Conservation (phyloP, 2,113 vertebrate genomes). For the Phoenicopterus ruber region DNA sequence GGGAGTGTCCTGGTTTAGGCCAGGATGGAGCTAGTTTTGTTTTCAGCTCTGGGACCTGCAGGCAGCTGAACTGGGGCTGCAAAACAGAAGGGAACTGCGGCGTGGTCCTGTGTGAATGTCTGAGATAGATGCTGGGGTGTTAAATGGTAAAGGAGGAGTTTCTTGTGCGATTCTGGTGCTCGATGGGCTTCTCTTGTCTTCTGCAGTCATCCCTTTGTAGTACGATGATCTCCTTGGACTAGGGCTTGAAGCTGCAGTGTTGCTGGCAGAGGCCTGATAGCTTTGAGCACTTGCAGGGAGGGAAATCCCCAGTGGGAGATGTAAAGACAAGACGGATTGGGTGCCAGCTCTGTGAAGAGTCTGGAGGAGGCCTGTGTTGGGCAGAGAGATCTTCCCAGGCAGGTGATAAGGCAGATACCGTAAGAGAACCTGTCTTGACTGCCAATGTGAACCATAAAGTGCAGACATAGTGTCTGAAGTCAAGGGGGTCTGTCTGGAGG, state of each 20-base stretch:
- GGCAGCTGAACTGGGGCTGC: not conserved
- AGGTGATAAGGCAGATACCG: not conserved
- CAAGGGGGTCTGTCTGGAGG: not conserved
- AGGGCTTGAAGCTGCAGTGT: not conserved
- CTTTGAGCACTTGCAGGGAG: not conserved
- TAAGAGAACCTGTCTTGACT: not conserved
- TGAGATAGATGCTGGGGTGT: not conserved
- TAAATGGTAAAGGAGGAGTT: not conserved
- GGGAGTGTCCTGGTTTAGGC: no score
- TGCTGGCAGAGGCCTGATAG: not conserved
- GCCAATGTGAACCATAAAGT: not conserved
- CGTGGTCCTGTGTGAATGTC: not conserved
- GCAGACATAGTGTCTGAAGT: not conserved
- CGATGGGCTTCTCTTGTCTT: not conserved
- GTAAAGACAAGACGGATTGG: rapidly evolving
- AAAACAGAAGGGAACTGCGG: not conserved
- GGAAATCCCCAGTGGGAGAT: not conserved
- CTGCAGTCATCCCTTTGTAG: not conserved
- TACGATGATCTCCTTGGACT: no score
- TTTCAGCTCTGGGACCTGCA: not conserved
- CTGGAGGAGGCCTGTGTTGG: not conserved
- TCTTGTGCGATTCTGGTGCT: not conserved
- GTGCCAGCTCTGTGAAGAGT: not conserved
- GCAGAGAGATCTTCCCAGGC: not conserved
- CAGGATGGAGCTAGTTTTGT: no score